These are phyloP conservation scores for Pelmatolapia mariae DNA, from an alignment of 2,113 vertebrate species.

Conservation along the genomic window DNA sequence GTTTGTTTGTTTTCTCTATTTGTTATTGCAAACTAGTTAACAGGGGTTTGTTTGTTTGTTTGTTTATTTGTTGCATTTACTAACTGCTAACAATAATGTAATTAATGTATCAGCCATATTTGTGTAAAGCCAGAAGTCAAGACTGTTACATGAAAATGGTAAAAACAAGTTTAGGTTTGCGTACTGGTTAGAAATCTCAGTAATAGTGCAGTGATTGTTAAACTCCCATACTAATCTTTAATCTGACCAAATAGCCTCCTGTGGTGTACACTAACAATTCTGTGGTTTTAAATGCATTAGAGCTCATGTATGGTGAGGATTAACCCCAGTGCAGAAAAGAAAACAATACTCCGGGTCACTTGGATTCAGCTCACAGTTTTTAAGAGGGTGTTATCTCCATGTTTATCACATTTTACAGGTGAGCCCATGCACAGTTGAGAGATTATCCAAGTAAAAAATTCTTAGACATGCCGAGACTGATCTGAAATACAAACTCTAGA, in stretches of 20 bases:
- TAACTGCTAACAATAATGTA: fast-evolving
- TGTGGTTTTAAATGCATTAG: background rate
- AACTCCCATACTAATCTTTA: background rate
- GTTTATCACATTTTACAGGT: background rate
- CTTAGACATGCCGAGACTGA: background rate
- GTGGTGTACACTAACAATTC: background rate
- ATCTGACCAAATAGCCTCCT: background rate
- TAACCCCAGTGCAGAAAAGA: background rate
- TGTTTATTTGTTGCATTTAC: background rate
- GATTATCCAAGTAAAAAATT: background rate
- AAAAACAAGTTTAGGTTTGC: background rate
- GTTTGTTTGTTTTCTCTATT: background rate
- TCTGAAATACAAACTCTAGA: background rate
- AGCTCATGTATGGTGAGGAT: background rate
- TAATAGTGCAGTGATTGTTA: background rate
- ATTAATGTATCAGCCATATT: background rate
- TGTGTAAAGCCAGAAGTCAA: background rate
- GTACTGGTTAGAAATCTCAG: background rate
- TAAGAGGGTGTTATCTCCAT: background rate
- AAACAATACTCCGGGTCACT: background rate
- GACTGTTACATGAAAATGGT: fast-evolving
- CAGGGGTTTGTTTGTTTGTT: background rate
- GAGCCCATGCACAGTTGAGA: background rate
- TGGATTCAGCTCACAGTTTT: background rate
- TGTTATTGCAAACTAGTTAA: background rate